phyloP scores from a whole-genome alignment of 2,797 vertebrate genomes.

The Nasua narica region DNA sequence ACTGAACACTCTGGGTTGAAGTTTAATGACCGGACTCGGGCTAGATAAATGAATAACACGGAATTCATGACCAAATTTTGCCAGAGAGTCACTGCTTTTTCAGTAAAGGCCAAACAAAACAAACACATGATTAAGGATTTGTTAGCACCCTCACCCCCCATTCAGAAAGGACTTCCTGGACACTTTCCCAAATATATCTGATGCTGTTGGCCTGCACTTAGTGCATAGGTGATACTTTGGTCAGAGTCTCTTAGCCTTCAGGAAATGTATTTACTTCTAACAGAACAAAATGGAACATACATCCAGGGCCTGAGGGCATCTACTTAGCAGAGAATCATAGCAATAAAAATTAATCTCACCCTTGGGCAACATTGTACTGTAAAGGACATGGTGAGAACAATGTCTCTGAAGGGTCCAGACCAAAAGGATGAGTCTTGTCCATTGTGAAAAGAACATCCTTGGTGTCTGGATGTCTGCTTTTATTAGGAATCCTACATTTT shows the following conservation, averaged over 20 bases:
- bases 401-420: slow-evolving; percentile 14
- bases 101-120: slow-evolving; percentile 28
- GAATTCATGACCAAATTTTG: neutral
- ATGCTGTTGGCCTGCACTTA: neutral
- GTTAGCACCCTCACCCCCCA: neutral
- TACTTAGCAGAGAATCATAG: neutral
- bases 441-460: slow-evolving; percentile 47
- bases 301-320: neutral
- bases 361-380: neutral
- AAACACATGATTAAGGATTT: neutral
- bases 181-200: neutral
- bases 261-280: slow-evolving; percentile 41
- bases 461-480: slow-evolving; percentile 63
- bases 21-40: neutral
- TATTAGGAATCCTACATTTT: slow-evolving; percentile 54
- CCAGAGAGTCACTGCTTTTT: neutral
- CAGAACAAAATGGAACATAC: slow-evolving; percentile 41
- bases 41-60: neutral
- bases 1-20: neutral
- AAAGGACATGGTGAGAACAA: slow-evolving; percentile 39
- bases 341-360: slow-evolving; percentile 14
- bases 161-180: neutral
- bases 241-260: neutral
- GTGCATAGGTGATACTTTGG: neutral
- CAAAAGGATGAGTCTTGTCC: slow-evolving; percentile 8